These are phyloP conservation scores for Nipponacmea schrenckii DNA, from an alignment of 2,888 invertebrate species.

Conservation along the genomic window DNA sequence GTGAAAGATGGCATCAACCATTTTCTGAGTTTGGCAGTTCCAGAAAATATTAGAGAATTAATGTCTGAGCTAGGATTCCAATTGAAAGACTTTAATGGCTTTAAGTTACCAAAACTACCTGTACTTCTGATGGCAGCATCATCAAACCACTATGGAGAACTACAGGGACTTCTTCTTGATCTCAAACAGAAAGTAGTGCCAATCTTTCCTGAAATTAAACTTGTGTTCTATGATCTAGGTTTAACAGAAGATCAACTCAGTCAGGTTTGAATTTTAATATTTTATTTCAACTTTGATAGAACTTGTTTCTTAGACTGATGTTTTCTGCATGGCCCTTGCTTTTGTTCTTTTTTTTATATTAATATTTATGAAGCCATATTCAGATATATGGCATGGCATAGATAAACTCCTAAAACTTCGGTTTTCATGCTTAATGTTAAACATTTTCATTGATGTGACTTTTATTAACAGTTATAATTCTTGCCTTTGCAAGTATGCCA, in stretches of 20 bases:
- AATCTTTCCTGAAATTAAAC: neutral
- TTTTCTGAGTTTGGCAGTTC: neutral
- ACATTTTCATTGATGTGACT: too few relatives aligned
- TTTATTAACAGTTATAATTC: too few relatives aligned
- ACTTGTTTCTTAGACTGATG: too few relatives aligned
- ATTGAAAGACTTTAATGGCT: neutral
- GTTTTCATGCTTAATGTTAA: too few relatives aligned
- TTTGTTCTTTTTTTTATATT: too few relatives aligned
- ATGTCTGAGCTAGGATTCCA: neutral
- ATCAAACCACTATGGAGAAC: constrained; percentile 9
- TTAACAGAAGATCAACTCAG: neutral
- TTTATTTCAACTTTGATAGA: too few relatives aligned
- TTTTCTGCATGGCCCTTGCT: too few relatives aligned
- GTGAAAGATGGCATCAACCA: neutral
- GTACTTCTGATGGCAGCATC: constrained; percentile 13
- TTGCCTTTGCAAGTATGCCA: too few relatives aligned
- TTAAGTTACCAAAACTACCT: neutral
- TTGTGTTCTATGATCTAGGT: constrained; percentile 14
- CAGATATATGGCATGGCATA: too few relatives aligned
- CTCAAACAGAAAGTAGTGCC: neutral
- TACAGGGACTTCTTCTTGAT: constrained; percentile 8
- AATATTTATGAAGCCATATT: too few relatives aligned
- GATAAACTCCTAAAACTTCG: too few relatives aligned
- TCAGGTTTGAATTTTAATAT: neutral
- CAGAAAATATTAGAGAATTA: neutral